A percentile compares a stretch with the other conserved stretches of the same genome.
Evolutionary conservation across 2,113 vertebrate species (phyloP).

Genomic region (Laterallus jamaicensis): DNA sequence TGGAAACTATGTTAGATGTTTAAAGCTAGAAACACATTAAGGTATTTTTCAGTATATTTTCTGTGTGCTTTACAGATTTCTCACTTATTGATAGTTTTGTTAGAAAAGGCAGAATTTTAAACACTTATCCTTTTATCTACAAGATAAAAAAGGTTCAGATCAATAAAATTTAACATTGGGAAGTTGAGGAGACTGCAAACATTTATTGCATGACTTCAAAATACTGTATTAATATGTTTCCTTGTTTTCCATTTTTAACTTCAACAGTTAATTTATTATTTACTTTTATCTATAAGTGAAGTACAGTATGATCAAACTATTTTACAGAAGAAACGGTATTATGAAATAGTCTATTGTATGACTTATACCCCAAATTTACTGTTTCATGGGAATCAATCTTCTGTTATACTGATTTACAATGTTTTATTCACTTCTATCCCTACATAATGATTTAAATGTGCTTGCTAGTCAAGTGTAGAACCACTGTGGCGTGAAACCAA

Average conservation of each 20-base stretch:
- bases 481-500: neutral
- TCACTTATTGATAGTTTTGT: neutral
- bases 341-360: neutral
- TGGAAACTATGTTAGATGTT: neutral
- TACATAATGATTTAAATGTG: neutral
- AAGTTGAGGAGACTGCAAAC: neutral
- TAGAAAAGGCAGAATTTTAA: slow-evolving; percentile 2
- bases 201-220: neutral
- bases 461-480: neutral
- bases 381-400: neutral
- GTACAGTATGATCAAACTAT: neutral
- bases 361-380: neutral
- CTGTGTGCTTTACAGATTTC: neutral
- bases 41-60: neutral
- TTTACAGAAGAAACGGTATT: neutral
- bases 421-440: neutral
- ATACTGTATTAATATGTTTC: neutral
- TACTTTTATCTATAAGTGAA: neutral
- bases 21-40: neutral
- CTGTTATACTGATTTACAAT: neutral
- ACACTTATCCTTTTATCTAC: neutral
- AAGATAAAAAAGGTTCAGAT: neutral
- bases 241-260: neutral
- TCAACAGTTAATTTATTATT: neutral
- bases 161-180: neutral